Evolutionary conservation across 2,797 vertebrate species (phyloP), one percentile per base, ranked within the genome.

Genomic region (Rhabdomys pumilio): DNA sequence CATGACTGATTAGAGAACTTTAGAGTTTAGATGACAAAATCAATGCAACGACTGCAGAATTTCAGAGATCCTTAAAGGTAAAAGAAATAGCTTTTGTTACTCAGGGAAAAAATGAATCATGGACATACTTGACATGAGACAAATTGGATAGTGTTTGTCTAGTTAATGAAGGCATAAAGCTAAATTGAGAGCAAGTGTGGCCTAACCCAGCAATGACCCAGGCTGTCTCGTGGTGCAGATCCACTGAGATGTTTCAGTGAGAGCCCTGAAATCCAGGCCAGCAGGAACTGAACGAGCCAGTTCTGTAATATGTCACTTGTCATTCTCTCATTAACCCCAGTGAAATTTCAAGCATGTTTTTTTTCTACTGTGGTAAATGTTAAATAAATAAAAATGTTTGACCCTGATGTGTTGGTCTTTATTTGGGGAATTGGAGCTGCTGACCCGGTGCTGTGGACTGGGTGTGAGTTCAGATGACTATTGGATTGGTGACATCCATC

Each of bases 311-410:
- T 65, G 55, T 69, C 88, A 73, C 63, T 22, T 81, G 50, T 88
- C 91, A 53, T 89, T 97, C 93, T 96, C n/a, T 85, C 96, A 59
- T 92, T 94, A 94, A 94, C 87, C 80, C 22, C 41, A 50, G 82
- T 4, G 80, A 50, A 91, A 89, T 90, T 72, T 95, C 84, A 90
- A 93, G 50, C 59, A 73, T 29, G n/a, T 4, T 24, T 94, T 88
- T 88, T 59, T 93, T 75, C 81, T 61, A 34, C 69, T 55, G 31
- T 19, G n/a, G n/a, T 91, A 88, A 86, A 24, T 17, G 19, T 47
- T 61, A 90, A 89, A 53, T 41, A 75, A 72, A 75, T 88, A 91
- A 44, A 47, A 65, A 65, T 14, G 31, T 10, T 44, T 75, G 41
- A 50, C 24, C 5, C 31, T 17, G 44, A 73, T 38, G 20, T 12